A percentile compares a stretch with the other conserved stretches of the same genome.
Evolutionary conservation across 2,888 invertebrate genomes (phyloP).

Genomic region (Parnassius smintheus): DNA sequence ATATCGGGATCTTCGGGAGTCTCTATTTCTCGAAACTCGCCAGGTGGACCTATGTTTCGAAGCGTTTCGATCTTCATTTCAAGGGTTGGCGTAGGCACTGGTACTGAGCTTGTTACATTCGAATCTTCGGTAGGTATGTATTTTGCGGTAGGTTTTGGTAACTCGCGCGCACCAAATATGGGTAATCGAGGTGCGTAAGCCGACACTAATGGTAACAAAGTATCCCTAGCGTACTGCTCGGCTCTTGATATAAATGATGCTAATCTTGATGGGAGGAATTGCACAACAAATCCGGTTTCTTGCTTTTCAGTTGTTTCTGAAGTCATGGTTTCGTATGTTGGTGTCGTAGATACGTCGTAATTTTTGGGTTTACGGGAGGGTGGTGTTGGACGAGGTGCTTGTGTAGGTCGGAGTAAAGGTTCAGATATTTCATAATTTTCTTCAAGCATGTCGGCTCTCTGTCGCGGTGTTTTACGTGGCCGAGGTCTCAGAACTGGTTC

Average conservation of each 20-base stretch:
- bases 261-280: slow-evolving; percentile 88
- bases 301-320: slow-evolving; percentile 61
- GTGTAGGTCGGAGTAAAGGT: slow-evolving; percentile 81
- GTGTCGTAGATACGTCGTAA: slow-evolving; percentile 67
- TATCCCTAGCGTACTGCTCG: slow-evolving; percentile 90
- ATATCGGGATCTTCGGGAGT: slow-evolving; percentile 69
- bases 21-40: slow-evolving; percentile 62
- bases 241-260: slow-evolving; percentile 91
- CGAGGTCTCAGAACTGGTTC: slow-evolving; percentile 87
- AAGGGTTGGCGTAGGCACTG: slow-evolving; percentile 70
- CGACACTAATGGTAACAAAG: slow-evolving; percentile 87
- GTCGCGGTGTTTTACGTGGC: slow-evolving; percentile 77
- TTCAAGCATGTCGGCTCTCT: slow-evolving; percentile 71
- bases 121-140: slow-evolving; percentile 82
- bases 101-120: slow-evolving; percentile 59
- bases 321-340: slow-evolving; percentile 56
- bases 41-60: slow-evolving; percentile 68
- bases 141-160: slow-evolving; percentile 76
- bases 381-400: slow-evolving; percentile 54
- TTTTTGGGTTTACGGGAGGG: slow-evolving; percentile 67
- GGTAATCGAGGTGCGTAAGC: slow-evolving; percentile 89
- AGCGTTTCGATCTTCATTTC: slow-evolving; percentile 76
- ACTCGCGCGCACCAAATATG: slow-evolving; percentile 75
- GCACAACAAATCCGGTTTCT: slow-evolving; percentile 83
- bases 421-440: slow-evolving; percentile 83